phyloP scores from a whole-genome alignment of 2,888 invertebrate genomes.

The Aspidiotus destructor region DNA sequence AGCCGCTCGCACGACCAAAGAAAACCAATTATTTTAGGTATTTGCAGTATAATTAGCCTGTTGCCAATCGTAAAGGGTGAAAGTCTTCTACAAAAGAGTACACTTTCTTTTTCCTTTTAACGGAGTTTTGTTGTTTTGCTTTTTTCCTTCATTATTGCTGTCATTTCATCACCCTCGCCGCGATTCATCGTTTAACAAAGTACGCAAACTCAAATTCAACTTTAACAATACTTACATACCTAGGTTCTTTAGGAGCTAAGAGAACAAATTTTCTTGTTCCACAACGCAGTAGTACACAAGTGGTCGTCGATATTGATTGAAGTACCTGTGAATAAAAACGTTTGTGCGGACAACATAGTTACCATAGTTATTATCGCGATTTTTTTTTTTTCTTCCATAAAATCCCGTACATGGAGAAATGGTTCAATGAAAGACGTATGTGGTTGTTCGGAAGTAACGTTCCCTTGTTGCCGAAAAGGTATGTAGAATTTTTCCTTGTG shows the following conservation, averaged over 20 bases:
- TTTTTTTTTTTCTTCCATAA: background rate
- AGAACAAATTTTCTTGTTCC: background rate
- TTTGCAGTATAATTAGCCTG: no score
- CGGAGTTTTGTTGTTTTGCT: no score
- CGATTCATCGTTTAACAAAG: no score
- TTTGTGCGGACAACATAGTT: constrained; percentile 3
- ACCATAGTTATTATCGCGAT: constrained; percentile 16
- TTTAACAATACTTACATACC: no score
- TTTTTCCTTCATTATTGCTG: background rate
- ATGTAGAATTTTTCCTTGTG: constrained; percentile 37
- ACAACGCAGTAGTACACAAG: constrained; percentile 10
- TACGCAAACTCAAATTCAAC: constrained; percentile 17
- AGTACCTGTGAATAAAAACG: background rate
- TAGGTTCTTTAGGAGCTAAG: no score
- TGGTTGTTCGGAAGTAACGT: constrained; percentile 86
- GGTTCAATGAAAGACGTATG: constrained; percentile 81
- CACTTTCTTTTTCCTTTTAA: no score
- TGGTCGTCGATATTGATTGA: constrained; percentile 27
- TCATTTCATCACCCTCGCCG: constrained; percentile 2
- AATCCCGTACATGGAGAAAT: constrained; percentile 69
- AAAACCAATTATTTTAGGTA: no score
- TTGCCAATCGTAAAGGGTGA: no score
- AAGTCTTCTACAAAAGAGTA: no score
- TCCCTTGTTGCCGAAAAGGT: constrained; percentile 75
- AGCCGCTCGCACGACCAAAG: no score